Base-by-base conservation (phyloP, 1,140 invertebrate species). In the Hesperophylax magnus region DNA sequence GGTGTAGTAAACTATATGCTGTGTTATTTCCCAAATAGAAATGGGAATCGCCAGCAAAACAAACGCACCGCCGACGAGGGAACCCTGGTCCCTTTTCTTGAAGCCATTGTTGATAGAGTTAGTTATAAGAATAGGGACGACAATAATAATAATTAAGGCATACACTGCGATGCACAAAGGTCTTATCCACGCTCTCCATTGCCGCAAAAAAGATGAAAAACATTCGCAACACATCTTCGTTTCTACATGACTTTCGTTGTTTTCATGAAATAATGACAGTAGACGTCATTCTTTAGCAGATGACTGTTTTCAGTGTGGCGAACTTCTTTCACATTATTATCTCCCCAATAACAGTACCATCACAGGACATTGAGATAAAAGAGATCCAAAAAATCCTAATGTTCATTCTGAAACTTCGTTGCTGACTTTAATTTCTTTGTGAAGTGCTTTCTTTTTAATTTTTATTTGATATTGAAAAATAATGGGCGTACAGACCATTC, bases 1-100 rank as follows among this genome's bases (percentile, higher is more conserved):
- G 0, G 95, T 98, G 85, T 98, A 99, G 89, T 98, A 94, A 77
- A 98, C 94, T 85, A 98, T 92, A 91, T 99, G 98, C 88, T 97
- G 96, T 39, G 95, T 94, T 84, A 99, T 98, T 88, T 98, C 96
- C 93, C 97, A 98, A 85, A 99, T 93, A 53, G 97, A 97, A 56
- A 99, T 95, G 3, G 97, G 97, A 24, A 99, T 89, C 1, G 97
- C 95, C 74, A 98, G 89, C 77, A 98, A 91, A 18, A 97, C 97
- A 91, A 99, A 98, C 17, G 96, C 91, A 8, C 97, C 97, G 3
- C 95, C 97, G 82, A 98, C 93, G 61, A 98, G 90, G 79, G 94
- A 93, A 58, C 94, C 94, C 88, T 96, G 93, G 85, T 96, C 94
- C 34, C 92, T 91, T 81, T 94, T 93, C 67, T 92, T 91, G 78